These are phyloP conservation scores for Cygnus buccinator DNA, from an alignment of 2,113 vertebrate species.

Conservation along the genomic window DNA sequence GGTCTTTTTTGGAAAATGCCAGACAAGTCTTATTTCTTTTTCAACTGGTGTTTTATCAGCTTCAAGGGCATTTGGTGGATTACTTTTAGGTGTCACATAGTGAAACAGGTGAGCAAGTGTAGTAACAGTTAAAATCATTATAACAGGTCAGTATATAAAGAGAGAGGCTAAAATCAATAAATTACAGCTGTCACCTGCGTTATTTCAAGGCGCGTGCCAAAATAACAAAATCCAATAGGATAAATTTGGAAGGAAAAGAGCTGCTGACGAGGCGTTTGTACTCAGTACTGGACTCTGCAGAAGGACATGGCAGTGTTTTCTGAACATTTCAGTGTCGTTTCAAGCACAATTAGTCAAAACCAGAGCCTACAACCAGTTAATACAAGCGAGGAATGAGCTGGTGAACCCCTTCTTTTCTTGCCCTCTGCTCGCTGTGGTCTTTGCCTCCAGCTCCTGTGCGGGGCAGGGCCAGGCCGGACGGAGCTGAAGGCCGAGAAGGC, in stretches of 20 bases:
- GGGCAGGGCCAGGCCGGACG: conserved; percentile 15
- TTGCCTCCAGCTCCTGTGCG: conserved; percentile 46
- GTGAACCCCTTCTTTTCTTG: conserved; percentile 43
- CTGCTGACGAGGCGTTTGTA: background rate
- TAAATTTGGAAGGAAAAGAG: conserved; percentile 15
- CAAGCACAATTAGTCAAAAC: background rate
- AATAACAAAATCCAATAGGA: background rate
- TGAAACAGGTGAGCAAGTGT: too few relatives aligned
- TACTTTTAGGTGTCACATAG: background rate
- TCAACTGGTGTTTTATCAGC: background rate
- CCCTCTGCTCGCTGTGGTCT: conserved; percentile 42
- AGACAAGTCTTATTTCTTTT: background rate
- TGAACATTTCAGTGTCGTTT: background rate
- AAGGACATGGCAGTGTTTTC: background rate
- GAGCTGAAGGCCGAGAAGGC: conserved; percentile 18
- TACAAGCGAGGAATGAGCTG: background rate
- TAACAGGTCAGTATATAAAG: background rate
- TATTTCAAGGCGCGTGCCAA: background rate
- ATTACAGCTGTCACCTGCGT: background rate
- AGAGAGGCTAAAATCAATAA: background rate
- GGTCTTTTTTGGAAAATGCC: too few relatives aligned
- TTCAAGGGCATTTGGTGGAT: background rate
- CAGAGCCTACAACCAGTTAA: conserved; percentile 29
- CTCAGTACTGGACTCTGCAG: background rate
- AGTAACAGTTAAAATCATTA: accelerated